Evolutionary conservation across 2,888 invertebrate genomes (phyloP).

Genomic region (Lithosia quadra): DNA sequence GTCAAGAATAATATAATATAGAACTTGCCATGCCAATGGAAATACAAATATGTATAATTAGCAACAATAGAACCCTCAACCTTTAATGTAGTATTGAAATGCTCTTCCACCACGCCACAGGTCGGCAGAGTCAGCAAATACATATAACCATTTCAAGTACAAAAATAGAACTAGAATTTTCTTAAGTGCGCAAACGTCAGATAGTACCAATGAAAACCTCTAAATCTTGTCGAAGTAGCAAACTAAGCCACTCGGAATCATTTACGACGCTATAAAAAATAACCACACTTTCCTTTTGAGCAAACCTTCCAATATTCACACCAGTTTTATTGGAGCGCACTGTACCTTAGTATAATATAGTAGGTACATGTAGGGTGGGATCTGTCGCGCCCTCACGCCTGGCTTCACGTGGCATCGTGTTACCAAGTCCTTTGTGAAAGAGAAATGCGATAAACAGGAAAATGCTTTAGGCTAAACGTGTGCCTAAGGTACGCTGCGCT

Average conservation of each 20-base stretch:
- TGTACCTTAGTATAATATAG: slow-evolving; percentile 44
- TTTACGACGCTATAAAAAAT: slow-evolving; percentile 58
- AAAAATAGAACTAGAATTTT: neutral
- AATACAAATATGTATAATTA: neutral
- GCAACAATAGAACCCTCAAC: neutral
- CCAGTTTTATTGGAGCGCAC: slow-evolving; percentile 47
- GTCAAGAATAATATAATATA: no score
- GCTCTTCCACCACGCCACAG: neutral
- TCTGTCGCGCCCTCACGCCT: slow-evolving; percentile 61
- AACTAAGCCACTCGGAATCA: slow-evolving; percentile 50
- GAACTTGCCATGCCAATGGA: neutral
- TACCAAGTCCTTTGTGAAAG: slow-evolving; percentile 57
- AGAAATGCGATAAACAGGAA: slow-evolving; percentile 70
- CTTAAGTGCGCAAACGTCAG: neutral
- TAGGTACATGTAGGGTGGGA: slow-evolving; percentile 53
- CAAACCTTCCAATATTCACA: slow-evolving; percentile 49
- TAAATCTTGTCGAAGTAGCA: slow-evolving; percentile 46
- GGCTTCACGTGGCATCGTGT: slow-evolving; percentile 63
- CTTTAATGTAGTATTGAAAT: neutral
- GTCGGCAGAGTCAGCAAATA: neutral
- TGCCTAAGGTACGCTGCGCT: slow-evolving; percentile 20
- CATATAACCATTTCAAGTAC: neutral
- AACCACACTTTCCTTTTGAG: slow-evolving; percentile 54
- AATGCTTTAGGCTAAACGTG: slow-evolving; percentile 56
- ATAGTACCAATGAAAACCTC: slow-evolving; percentile 23